Base-by-base conservation (phyloP, 53 echinoderm and acorn worm species). In the Temnopleurus reevesii region DNA sequence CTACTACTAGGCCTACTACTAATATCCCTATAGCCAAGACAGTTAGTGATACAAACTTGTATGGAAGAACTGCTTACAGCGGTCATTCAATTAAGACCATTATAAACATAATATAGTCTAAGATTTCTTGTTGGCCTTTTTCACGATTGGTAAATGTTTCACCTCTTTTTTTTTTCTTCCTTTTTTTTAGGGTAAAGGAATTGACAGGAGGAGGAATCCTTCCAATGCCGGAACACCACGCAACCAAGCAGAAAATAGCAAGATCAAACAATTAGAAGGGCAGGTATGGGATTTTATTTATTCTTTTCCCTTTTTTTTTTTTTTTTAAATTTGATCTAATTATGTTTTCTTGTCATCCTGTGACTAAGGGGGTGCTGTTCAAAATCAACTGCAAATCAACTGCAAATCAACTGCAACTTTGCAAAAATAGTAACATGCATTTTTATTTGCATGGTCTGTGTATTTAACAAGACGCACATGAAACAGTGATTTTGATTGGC, bases 221-320 rank as follows among this genome's bases (percentile, higher is more conserved):
- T 21, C 45, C n/a, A 61, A 45, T 29, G 60, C 27, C 41, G 60
- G 60, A 5, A 85, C 60, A 60, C 85, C 85, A 25, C 35, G 27
- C 24, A 59, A 85, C 58, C 85, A 85, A 25, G 85, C 85, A 59
- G 85, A 59, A 44, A 61, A 85, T 45, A 28, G 85, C 45, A 85
- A 85, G 45, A 85, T 85, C 45, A 85, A 60, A 58, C 46, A 85
- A 44, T 43, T 85, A 26, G 85, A 85, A 60, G 58, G 45, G 43
- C 59, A 60, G 85, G 85, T 85, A 60, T 45, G 26, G 33, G 33
- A 49, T 49, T 47, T 80, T 19, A 77, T 9, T 13, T 38, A 19
- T 2, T 29, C n/a, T n/a, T n/a, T n/a, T n/a, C n/a, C n/a, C n/a
- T n/a, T n/a, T n/a, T n/a, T n/a, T n/a, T n/a, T n/a, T n/a, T n/a